A percentile compares a stretch with the other conserved stretches of the same genome.
These are phyloP conservation scores for Synodontis membranacea DNA, from an alignment of 2,113 vertebrate species.

Conservation along the genomic window DNA sequence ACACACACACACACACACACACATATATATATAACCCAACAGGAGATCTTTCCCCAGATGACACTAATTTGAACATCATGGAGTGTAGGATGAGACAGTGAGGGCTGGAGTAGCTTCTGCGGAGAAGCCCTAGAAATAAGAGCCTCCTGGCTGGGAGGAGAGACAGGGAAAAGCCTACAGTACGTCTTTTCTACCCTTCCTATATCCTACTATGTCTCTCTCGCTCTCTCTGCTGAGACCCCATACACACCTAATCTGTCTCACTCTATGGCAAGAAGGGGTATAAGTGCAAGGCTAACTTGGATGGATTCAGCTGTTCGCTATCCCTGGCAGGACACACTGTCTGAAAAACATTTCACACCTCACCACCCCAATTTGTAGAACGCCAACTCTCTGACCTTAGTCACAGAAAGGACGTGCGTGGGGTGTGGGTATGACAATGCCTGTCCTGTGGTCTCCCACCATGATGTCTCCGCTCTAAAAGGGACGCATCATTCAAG, in stretches of 20 bases:
- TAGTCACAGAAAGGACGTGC: constrained; percentile 55
- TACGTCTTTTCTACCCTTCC: background rate
- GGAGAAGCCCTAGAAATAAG: background rate
- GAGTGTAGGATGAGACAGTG: constrained; percentile 52
- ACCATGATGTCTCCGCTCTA: constrained; percentile 45
- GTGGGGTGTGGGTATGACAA: constrained; percentile 27
- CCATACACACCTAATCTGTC: background rate
- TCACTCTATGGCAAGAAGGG: background rate
- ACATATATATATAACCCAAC: constrained; percentile 55
- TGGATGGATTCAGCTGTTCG: constrained; percentile 48
- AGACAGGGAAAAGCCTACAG: constrained; percentile 1
- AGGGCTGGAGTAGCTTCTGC: constrained; percentile 36
- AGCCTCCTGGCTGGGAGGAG: constrained; percentile 3
- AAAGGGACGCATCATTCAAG: constrained; percentile 60
- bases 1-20: no score
- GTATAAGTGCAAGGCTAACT: background rate
- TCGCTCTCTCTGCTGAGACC: background rate
- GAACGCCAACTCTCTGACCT: constrained; percentile 60
- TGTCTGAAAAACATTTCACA: constrained; percentile 61
- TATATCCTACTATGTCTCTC: background rate
- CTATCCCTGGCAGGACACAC: constrained; percentile 36
- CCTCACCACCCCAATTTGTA: constrained; percentile 63
- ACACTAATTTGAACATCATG: constrained; percentile 53
- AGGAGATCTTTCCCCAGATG: constrained; percentile 53
- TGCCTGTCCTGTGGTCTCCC: constrained; percentile 55